phyloP scores from a whole-genome alignment of 2,888 invertebrate genomes.

The Ceramica pisi region DNA sequence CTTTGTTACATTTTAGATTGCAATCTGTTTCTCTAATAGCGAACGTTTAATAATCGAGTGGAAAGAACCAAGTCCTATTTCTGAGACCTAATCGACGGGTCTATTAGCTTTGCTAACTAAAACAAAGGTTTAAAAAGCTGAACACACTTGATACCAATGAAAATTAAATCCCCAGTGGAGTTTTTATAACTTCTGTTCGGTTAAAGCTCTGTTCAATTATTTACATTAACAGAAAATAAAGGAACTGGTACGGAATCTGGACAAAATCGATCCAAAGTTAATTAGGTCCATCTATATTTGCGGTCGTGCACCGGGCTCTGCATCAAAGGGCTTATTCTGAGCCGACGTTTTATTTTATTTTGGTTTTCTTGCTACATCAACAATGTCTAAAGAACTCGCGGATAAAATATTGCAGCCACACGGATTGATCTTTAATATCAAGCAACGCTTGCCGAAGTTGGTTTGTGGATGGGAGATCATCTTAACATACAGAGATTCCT shows the following conservation, averaged over 20 bases:
- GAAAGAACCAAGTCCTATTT: slow-evolving; percentile 53
- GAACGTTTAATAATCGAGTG: slow-evolving; percentile 54
- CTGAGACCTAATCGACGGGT: slow-evolving; percentile 51
- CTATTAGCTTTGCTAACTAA: slow-evolving; percentile 52
- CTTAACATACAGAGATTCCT: no score
- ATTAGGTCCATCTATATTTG: slow-evolving; percentile 80
- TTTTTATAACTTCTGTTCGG: slow-evolving; percentile 26
- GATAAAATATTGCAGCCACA: no score
- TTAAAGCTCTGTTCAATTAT: slow-evolving; percentile 56
- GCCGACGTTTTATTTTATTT: slow-evolving; percentile 34
- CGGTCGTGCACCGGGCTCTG: slow-evolving; percentile 65
- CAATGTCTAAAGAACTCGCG: not conserved
- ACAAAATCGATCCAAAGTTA: slow-evolving; percentile 77
- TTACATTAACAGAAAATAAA: slow-evolving; percentile 60
- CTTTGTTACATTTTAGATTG: slow-evolving; percentile 42
- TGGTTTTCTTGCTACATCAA: not conserved
- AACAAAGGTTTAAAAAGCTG: slow-evolving; percentile 29
- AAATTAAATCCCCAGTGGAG: slow-evolving; percentile 26
- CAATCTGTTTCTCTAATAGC: slow-evolving; percentile 48
- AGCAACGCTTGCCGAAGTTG: no score
- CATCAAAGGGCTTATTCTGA: slow-evolving; percentile 65
- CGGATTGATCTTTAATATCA: no score
- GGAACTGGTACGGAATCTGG: slow-evolving; percentile 64
- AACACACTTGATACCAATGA: slow-evolving; percentile 26
- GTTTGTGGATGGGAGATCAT: no score